Base-by-base conservation (phyloP, 2,888 invertebrate species). In the Lepeophtheirus nordmannii region DNA sequence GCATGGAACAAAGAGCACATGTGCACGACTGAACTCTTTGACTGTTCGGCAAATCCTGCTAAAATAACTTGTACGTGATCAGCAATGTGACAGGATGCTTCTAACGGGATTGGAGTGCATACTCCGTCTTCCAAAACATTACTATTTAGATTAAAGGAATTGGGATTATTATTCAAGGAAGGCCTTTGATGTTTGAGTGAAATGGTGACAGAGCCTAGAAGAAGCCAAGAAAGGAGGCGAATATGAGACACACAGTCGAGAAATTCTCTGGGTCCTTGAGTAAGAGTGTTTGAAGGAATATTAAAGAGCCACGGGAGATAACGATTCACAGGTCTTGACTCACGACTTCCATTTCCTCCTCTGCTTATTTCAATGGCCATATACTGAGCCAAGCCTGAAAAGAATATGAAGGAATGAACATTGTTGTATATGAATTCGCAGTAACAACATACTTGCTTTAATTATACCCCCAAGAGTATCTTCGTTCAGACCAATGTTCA, bases 1-100 rank as follows among this genome's bases (percentile, higher is more conserved):
- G 96, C 93, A 77, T 96, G 92, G 77, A 93, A 94, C 64, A 98
- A 79, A 1, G 94, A 92, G 64, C 89, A 90, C 92, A 96, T 92
- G 73, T 97, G 93, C 66, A 89, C 81, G 8, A 90, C 88, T 0
- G 89, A 90, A 2, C 88, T 83, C 78, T 92, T 93, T 1, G 87
- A 85, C 74, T 93, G 91, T 74, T 97, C 97, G 40, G 93, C 91
- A 80, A 97, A 98, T 11, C 93, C 93, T 0, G 91, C 87, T 80
- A 98, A 84, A 72, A 98, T 94, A 14, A 70, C 70, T 68, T 96
- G 92, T 70, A 98, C 85, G 74, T 96, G 93, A 78, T 98, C 97
- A 57, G 96, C 93, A 73, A 98, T 88, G 76, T 93, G 90, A 73
- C 91, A 90, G 62, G 91, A 90, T 60, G 91, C 90, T 77, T 97